Conservation (phyloP, 2,888 invertebrate genomes). For the Galerucella calmariensis region DNA sequence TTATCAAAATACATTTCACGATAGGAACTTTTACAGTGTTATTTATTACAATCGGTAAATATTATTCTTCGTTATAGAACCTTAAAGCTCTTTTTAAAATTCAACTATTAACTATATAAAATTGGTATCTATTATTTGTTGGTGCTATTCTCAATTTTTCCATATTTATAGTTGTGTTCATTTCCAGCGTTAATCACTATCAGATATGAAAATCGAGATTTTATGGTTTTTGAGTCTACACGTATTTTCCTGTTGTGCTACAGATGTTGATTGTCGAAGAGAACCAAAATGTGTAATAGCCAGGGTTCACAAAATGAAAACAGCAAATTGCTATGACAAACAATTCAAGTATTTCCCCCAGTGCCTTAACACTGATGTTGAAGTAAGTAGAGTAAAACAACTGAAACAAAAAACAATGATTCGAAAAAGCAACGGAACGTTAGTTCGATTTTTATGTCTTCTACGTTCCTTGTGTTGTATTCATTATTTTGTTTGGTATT, state of each 20-base stretch:
- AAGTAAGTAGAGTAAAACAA: slow-evolving; percentile 53
- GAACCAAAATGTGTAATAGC: slow-evolving; percentile 52
- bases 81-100: neutral
- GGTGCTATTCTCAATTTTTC: neutral
- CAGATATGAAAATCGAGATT: slow-evolving; percentile 29
- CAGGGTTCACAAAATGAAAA: slow-evolving; percentile 55
- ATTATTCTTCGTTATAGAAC: neutral
- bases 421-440: no score
- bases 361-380: slow-evolving; percentile 57
- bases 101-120: no score
- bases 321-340: slow-evolving; percentile 59
- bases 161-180: neutral
- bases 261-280: slow-evolving; percentile 42
- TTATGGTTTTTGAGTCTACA: slow-evolving; percentile 24
- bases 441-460: no score
- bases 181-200: slow-evolving; percentile 22
- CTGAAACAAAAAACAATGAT: no score
- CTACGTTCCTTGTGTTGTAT: no score
- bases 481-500: no score
- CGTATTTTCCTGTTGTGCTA: slow-evolving; percentile 9
- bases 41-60: neutral
- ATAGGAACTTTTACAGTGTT: neutral
- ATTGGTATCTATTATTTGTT: no score
- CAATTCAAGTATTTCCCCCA: slow-evolving; percentile 57
- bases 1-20: neutral